Base-by-base conservation (phyloP, 2,797 vertebrate genomes). In the Siniperca scherzeri region DNA sequence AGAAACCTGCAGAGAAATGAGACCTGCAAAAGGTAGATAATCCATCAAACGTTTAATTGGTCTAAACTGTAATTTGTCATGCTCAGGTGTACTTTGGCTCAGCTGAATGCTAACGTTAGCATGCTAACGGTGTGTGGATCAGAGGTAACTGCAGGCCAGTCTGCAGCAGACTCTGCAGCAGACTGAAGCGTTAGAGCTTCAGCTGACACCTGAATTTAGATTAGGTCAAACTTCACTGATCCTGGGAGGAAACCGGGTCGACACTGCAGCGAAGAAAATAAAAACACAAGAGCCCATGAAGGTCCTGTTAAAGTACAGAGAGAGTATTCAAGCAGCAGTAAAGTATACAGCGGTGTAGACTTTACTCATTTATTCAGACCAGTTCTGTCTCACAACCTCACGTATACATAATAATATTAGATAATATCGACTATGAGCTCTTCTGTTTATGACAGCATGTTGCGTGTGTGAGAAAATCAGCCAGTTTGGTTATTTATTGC, bases 191-290 rank as follows among this genome's bases (percentile, higher is more conserved):
- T 76, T 85, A 88, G 76, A 87, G 74, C 81, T 64, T 82, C 44
- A 64, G 74, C 83, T 79, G 70, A 84, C 84, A 76, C 79, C 79
- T 90, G 77, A 84, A 85, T 90, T 83, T 42, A 88, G 89, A 89
- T 83, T 60, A 91, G 80, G 61, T 74, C 80, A 83, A 78, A 77
- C 67, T 67, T 83, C 62, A 50, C 56, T 84, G 85, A 91, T 87
- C 71, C 80, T 70, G 40, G 59, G 48, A 68, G 62, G 70, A 48
- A 88, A 88, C 66, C 85, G 71, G 87, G 87, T 87, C 55, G 21
- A 65, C 7, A 0, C n/a, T 7, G 27, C 57, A 30, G 57, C 77
- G 21, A 7, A 52, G 27, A 36, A 10, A 25, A 30, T 19, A 65
- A 53, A 60, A n/a, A 27, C 14, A 40, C 5, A 1, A 17, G 8